These are phyloP conservation scores for Knipowitschia caucasica DNA, from an alignment of 2,797 vertebrate species.

Conservation along the genomic window DNA sequence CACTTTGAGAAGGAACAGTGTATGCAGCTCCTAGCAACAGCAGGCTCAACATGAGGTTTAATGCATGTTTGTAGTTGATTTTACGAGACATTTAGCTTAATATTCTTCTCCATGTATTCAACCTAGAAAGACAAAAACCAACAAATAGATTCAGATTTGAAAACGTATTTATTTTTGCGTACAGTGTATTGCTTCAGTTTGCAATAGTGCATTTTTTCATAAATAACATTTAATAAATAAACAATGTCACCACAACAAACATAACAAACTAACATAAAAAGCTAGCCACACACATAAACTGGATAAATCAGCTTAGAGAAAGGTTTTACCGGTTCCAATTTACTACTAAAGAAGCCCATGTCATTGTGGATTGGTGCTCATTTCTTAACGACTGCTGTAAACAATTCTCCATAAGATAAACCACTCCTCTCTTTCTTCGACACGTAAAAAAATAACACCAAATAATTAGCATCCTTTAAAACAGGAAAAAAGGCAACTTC, in stretches of 20 bases:
- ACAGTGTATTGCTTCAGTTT: slow-evolving; percentile 79
- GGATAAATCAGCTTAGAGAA: slow-evolving; percentile 47
- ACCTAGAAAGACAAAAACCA: slow-evolving; percentile 14
- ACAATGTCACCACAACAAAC: slow-evolving; percentile 59
- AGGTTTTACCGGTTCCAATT: slow-evolving; percentile 54
- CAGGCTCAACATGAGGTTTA: slow-evolving; percentile 27
- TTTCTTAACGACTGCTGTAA: slow-evolving; percentile 28
- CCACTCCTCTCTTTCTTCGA: slow-evolving; percentile 30
- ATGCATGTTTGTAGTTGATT: slow-evolving; percentile 7
- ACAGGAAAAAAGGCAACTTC: slow-evolving; percentile 76
- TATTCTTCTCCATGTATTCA: not conserved
- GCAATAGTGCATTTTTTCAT: slow-evolving; percentile 80
- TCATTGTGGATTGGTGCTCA: slow-evolving; percentile 44
- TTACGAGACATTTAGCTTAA: slow-evolving; percentile 11
- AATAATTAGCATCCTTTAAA: slow-evolving; percentile 73
- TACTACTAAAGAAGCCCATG: slow-evolving; percentile 48
- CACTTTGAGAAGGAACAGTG: slow-evolving; percentile 41
- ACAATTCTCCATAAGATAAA: slow-evolving; percentile 43
- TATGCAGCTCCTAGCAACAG: slow-evolving; percentile 43
- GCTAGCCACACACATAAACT: slow-evolving; percentile 62
- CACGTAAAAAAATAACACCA: slow-evolving; percentile 39
- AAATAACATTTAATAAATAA: slow-evolving; percentile 83
- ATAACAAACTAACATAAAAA: slow-evolving; percentile 56
- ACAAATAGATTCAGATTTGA: slow-evolving; percentile 55
- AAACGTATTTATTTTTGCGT: slow-evolving; percentile 73